Evolutionary conservation across 2,797 vertebrate genomes (phyloP).

Genomic region (Varecia variegata): DNA sequence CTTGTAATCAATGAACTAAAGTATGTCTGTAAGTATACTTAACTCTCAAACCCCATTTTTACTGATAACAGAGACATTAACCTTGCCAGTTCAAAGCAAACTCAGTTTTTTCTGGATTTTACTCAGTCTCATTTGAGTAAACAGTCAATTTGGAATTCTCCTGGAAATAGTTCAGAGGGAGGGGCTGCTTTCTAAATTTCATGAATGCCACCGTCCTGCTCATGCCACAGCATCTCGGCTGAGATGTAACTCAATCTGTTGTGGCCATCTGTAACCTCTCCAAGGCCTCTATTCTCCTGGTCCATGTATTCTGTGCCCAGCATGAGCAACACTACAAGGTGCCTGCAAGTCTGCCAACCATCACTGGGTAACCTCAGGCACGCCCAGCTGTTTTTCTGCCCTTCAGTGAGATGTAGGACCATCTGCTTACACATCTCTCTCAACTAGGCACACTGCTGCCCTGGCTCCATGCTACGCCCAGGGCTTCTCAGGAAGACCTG

Average conservation of each 20-base stretch:
- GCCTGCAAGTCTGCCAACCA: background rate
- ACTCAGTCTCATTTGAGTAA: background rate
- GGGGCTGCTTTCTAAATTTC: background rate
- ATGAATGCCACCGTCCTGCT: background rate
- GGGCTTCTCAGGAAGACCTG: background rate
- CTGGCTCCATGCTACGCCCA: background rate
- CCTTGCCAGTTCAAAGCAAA: constrained; percentile 21
- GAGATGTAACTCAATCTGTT: background rate
- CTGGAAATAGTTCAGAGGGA: background rate
- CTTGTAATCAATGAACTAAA: constrained; percentile 41
- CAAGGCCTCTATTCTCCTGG: background rate
- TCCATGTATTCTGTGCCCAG: background rate
- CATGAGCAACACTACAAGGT: background rate
- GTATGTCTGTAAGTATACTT: constrained; percentile 36
- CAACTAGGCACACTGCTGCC: background rate
- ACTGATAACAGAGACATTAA: constrained; percentile 22
- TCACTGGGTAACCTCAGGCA: background rate
- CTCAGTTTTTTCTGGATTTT: background rate
- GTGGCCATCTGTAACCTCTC: background rate
- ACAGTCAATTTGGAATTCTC: background rate
- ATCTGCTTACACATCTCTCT: background rate
- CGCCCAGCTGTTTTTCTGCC: background rate
- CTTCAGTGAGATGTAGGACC: background rate
- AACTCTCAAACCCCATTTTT: constrained; percentile 50
- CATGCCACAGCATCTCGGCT: background rate